phyloP scores from a whole-genome alignment of 2,797 vertebrate genomes.

The Gadopsis marmoratus region DNA sequence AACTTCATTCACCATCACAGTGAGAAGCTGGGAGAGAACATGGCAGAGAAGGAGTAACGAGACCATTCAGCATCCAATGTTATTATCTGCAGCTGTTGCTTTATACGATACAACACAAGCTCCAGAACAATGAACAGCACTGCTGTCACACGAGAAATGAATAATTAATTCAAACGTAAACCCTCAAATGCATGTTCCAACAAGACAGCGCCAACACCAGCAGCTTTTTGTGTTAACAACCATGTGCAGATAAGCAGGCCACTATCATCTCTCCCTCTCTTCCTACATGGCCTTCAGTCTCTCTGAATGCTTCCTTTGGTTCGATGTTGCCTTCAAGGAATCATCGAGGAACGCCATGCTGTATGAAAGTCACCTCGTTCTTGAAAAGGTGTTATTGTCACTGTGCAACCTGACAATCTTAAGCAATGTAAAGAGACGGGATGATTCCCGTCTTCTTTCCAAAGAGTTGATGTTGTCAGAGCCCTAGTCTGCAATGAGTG shows the following conservation, averaged over 20 bases:
- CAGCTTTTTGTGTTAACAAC: not conserved
- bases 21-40: not conserved
- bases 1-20: slow-evolving; percentile 15
- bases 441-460: not conserved
- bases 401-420: not conserved
- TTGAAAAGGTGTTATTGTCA: not conserved
- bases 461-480: not conserved
- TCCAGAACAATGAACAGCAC: not conserved
- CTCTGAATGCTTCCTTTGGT: slow-evolving; percentile 26
- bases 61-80: slow-evolving; percentile 4
- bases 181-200: slow-evolving; percentile 16
- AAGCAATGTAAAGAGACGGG: not conserved
- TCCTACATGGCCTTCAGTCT: not conserved
- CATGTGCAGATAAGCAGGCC: not conserved
- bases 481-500: not conserved
- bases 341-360: slow-evolving; percentile 8
- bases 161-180: slow-evolving; percentile 17
- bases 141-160: slow-evolving; percentile 12
- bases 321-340: slow-evolving; percentile 33
- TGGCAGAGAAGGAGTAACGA: slow-evolving; percentile 9
- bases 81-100: slow-evolving; percentile 4
- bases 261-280: not conserved
- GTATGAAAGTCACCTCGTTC: not conserved
- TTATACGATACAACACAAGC: not conserved
- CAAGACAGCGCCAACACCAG: slow-evolving; percentile 2